Base-by-base conservation (phyloP, 2,113 vertebrate genomes). In the Anser brachyrhynchus region DNA sequence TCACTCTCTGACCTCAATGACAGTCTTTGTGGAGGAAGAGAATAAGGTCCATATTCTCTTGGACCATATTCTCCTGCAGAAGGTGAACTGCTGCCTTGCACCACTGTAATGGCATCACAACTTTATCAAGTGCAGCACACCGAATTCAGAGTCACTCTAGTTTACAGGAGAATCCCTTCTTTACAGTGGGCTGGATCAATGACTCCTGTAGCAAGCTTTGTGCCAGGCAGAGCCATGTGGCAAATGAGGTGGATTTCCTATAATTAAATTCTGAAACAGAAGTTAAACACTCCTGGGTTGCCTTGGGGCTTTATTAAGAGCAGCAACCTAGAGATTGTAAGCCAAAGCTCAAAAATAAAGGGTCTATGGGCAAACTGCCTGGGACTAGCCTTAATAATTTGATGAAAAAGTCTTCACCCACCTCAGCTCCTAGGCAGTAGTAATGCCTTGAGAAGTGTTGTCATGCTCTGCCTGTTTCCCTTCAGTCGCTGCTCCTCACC, bases 401-500 rank as follows among this genome's bases (percentile, higher is more conserved):
- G 7, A 10, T 43, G 35, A 18, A 22, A 58, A 71, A 49, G 1
- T 28, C 37, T 77, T 35, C 22, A 46, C 19, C 20, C 37, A 58
- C 35, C 2, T 43, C 59, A 77, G 35, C 9, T 83, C 28, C 55
- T 3, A 2, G 7, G 11, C 54, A 61, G 57, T 3, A 81, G 23
- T 18, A 85, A 64, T 43, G 39, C 46, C 18, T 58, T 52, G 21
- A 72, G 52, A 25, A 21, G 23, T 28, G 8, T 11, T 31, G 6
- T 29, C 28, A n/a, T 57, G 51, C 26, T n/a, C 52, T 83, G 9
- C 12, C 10, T 9, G 17, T 67, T 69, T 69, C 0, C 2, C 12
- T 52, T 37, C 7, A 8, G 3, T 2, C 0, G 0, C 23, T 85
- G 23, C 31, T 69, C 21, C 14, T 11, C 5, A 3, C 9, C 15